These are phyloP conservation scores for Thera britannica DNA, from an alignment of 2,888 invertebrate species.

Conservation along the genomic window DNA sequence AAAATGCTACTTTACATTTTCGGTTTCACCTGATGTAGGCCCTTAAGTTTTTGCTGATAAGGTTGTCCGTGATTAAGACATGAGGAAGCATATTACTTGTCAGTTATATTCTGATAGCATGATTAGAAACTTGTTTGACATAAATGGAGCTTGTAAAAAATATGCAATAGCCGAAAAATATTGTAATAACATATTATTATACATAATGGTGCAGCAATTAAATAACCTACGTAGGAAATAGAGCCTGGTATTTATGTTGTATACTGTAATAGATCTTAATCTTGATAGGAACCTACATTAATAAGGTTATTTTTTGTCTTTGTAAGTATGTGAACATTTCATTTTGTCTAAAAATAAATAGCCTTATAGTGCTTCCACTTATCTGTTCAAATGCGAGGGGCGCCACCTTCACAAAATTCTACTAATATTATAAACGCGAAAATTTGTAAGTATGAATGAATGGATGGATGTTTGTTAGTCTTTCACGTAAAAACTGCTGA, in stretches of 20 bases:
- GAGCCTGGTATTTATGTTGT: neutral
- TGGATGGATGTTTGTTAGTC: too few species aligned
- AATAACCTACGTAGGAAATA: neutral
- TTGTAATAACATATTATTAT: neutral
- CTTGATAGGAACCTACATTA: neutral
- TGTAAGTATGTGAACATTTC: too few species aligned
- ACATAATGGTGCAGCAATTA: neutral
- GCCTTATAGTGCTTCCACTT: too few species aligned
- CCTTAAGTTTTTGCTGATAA: conserved; percentile 20
- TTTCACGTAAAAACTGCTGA: too few species aligned
- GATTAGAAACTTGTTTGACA: conserved; percentile 26
- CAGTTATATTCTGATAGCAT: conserved; percentile 18
- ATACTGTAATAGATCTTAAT: neutral
- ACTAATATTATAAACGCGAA: too few species aligned
- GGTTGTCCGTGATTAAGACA: conserved; percentile 23
- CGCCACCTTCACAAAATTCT: too few species aligned
- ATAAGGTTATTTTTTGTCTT: too few species aligned
- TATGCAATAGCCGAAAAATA: neutral
- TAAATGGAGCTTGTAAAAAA: conserved; percentile 30
- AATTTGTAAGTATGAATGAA: too few species aligned
- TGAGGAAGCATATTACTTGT: conserved; percentile 26
- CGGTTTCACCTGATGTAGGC: too few species aligned
- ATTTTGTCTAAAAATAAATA: too few species aligned
- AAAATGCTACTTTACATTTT: too few species aligned
- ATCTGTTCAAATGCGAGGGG: too few species aligned